Percentiles rank a stretch among this genome's conserved stretches.
phyloP scores from a whole-genome alignment of 2,113 vertebrate genomes.

The Cardinalis cardinalis region DNA sequence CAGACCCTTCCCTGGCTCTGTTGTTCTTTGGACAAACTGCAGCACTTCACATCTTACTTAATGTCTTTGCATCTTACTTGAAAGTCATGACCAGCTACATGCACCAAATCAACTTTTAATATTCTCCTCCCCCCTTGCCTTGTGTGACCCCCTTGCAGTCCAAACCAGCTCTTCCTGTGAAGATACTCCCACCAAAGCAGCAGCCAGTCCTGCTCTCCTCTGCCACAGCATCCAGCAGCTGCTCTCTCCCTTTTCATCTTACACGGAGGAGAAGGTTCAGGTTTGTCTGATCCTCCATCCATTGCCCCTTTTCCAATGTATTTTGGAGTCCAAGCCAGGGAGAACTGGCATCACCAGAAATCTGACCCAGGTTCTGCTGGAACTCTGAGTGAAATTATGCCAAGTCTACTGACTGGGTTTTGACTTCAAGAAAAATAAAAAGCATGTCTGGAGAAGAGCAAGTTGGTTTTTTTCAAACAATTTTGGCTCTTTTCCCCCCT shows the following conservation, averaged over 20 bases:
- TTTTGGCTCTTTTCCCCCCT: background rate
- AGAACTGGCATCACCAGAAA: background rate
- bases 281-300: background rate
- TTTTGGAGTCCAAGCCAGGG: background rate
- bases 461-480: background rate
- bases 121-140: background rate
- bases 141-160: background rate
- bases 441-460: background rate
- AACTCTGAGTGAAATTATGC: background rate
- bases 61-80: background rate
- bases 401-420: background rate
- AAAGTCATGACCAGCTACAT: rapidly evolving
- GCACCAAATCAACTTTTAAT: background rate
- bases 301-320: background rate
- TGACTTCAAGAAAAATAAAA: background rate
- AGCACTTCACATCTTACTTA: background rate
- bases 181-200: background rate
- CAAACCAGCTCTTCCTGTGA: background rate
- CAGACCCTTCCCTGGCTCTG: background rate
- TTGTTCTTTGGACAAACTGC: background rate
- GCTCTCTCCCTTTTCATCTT: background rate
- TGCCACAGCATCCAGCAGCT: background rate
- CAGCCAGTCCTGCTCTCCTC: background rate
- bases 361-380: background rate
- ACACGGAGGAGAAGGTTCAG: background rate